Percentiles rank a stretch among this genome's conserved stretches.
phyloP scores from a whole-genome alignment of 2,113 vertebrate species.

The Peromyscus californicus region DNA sequence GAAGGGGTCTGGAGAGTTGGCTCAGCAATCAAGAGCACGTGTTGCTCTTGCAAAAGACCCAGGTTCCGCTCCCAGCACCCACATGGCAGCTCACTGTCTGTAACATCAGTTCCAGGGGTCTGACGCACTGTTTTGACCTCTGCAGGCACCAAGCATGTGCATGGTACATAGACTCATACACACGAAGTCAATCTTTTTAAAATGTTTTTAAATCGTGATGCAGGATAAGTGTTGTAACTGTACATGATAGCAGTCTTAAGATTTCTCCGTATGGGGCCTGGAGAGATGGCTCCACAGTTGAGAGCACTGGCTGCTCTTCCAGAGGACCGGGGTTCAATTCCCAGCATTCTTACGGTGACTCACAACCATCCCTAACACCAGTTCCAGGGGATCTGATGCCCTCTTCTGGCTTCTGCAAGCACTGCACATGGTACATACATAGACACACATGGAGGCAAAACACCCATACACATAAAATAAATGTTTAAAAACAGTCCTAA shows the following conservation, averaged over 20 bases:
- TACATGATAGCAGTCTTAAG: neutral
- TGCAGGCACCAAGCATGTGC: neutral
- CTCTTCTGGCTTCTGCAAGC: neutral
- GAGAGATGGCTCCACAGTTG: neutral
- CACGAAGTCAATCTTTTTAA: neutral
- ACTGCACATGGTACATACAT: neutral
- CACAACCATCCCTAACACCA: neutral
- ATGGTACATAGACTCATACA: neutral
- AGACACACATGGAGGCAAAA: neutral
- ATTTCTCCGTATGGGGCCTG: neutral
- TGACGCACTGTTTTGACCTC: neutral
- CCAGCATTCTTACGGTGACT: neutral
- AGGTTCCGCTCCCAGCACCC: neutral
- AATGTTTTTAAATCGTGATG: constrained; percentile 1
- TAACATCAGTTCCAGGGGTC: neutral
- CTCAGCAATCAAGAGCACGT: neutral
- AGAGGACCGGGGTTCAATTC: neutral
- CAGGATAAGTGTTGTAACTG: neutral
- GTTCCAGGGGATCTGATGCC: neutral
- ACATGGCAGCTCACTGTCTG: neutral
- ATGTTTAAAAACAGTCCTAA: neutral
- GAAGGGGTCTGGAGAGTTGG: neutral
- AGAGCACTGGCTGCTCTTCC: neutral
- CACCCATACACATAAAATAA: neutral
- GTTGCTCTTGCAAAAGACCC: neutral